phyloP scores from a whole-genome alignment of 2,888 invertebrate genomes.

The Amphipoea oculea region DNA sequence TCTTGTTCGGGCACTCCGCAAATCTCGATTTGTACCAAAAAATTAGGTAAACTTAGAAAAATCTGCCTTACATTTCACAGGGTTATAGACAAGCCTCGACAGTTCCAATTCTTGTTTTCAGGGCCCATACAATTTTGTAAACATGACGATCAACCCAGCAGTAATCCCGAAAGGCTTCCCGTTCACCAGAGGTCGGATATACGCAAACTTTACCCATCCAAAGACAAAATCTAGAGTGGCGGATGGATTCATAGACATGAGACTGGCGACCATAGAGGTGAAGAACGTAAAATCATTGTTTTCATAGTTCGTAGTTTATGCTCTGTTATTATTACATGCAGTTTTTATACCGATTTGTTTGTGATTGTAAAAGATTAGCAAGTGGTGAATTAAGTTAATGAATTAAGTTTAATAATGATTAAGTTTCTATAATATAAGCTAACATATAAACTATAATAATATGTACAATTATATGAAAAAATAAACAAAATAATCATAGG shows the following conservation, averaged over 20 bases:
- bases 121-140: slow-evolving; percentile 65
- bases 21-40: neutral
- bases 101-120: slow-evolving; percentile 43
- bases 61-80: neutral
- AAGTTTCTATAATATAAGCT: too few relatives aligned
- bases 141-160: slow-evolving; percentile 68
- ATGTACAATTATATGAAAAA: too few relatives aligned
- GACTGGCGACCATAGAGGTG: slow-evolving; percentile 50
- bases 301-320: neutral
- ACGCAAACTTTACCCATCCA: slow-evolving; percentile 50
- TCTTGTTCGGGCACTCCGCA: neutral
- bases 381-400: neutral
- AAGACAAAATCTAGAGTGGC: slow-evolving; percentile 48
- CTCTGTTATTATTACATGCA: neutral
- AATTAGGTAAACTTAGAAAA: neutral
- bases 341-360: neutral
- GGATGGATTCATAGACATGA: slow-evolving; percentile 66
- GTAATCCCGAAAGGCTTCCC: slow-evolving; percentile 69
- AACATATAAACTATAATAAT: too few relatives aligned
- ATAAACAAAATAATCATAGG: too few relatives aligned
- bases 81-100: neutral
- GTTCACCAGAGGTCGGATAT: slow-evolving; percentile 68
- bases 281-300: slow-evolving; percentile 41
- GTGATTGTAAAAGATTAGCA: neutral
- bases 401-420: neutral